Evolutionary conservation across 2,113 vertebrate genomes (phyloP), one percentile per base, ranked within the genome.

Genomic region (Jacana jacana): DNA sequence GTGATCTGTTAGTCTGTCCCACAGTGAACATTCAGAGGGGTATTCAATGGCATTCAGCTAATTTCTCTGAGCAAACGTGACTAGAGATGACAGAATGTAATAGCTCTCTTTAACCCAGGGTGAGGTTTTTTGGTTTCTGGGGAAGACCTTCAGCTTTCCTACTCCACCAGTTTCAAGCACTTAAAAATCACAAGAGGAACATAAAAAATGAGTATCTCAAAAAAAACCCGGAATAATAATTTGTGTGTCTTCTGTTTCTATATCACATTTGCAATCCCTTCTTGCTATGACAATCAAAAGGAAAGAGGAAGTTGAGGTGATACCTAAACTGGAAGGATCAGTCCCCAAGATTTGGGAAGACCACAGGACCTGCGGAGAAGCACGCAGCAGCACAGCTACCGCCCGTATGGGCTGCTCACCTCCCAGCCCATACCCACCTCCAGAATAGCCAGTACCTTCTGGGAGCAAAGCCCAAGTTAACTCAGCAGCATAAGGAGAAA

Each of bases 211-310:
- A 37, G 0, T 20, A 58, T 24, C 33, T 60, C 7, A 27, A 80
- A 63, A 63, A 72, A 81, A 22, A 0, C 1, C 4, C 35, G 52
- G 2, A 73, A 31, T 4, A 31, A 11, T 13, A 0, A 6, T 48
- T 60, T 69, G 66, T 39, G 7, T 39, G 11, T 14, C 46, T 87
- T 75, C 37, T 63, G n/a, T 68, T 89, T 89, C 61, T 64, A 11
- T 13, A 68, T 27, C 8, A 10, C 39, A 17, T 42, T 52, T 75
- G 23, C 8, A 55, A 71, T 24, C 30, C 39, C 46, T 75, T 60
- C 65, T 39, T 71, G 19, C 51, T 61, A n/a, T 13, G 35, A 70
- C 37, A 70, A 24, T 40, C 40, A 49, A 51, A 60, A 71, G 11
- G 30, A 40, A n/a, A 68, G 64, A 65, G 33, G 30, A 31, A 81